Percentiles rank a stretch among this genome's conserved stretches.
Conservation (phyloP, 2,888 invertebrate genomes). For the Torymus tubicola region DNA sequence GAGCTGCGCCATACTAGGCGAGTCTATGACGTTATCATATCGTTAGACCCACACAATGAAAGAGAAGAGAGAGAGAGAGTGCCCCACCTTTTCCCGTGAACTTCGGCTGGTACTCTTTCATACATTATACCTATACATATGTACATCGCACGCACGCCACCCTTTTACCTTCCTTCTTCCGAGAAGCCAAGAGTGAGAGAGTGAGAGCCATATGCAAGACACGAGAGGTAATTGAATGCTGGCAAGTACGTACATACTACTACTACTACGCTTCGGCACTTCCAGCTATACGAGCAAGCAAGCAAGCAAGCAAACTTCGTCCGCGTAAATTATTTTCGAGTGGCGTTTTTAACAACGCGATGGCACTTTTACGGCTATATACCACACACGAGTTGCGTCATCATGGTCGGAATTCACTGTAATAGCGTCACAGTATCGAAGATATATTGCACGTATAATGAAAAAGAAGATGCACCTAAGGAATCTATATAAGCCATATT, state of each 20-base stretch:
- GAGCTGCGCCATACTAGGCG: neutral
- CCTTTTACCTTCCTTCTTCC: slow-evolving; percentile 21
- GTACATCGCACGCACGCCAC: neutral
- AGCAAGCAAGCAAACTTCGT: no score
- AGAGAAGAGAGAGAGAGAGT: neutral
- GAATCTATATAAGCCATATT: no score
- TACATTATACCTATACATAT: no score
- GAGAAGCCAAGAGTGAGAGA: slow-evolving; percentile 14
- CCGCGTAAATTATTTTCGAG: no score
- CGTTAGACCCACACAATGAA: neutral
- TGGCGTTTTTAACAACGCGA: no score
- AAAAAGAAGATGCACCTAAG: no score
- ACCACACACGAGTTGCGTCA: no score
- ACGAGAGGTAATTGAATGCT: slow-evolving; percentile 26
- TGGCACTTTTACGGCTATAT: no score
- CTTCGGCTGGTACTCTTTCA: neutral
- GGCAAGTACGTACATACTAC: neutral
- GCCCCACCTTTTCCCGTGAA: slow-evolving; percentile 35
- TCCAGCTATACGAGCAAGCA: no score
- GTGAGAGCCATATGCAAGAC: slow-evolving; percentile 22
- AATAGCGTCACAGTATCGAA: no score
- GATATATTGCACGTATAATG: no score
- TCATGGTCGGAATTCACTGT: no score
- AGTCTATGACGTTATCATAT: slow-evolving; percentile 14
- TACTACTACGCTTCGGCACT: neutral